Conservation (phyloP, 2,797 vertebrate genomes). For the Etheostoma nigrum region DNA sequence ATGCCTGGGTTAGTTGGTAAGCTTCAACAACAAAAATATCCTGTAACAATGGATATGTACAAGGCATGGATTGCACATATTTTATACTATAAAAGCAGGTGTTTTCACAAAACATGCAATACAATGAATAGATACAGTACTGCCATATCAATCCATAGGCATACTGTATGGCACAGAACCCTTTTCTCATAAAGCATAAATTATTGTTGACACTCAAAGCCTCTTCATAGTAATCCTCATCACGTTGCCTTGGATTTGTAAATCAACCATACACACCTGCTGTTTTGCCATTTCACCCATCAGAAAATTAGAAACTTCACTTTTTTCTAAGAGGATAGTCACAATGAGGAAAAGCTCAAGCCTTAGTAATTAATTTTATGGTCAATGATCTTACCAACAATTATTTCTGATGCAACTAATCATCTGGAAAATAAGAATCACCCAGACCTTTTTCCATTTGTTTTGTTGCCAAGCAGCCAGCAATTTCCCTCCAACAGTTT, state of each 20-base stretch:
- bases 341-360: conserved; percentile 55
- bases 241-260: conserved; percentile 14
- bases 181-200: neutral
- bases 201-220: neutral
- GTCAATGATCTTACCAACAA: conserved; percentile 79
- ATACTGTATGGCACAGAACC: neutral
- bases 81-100: neutral
- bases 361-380: conserved; percentile 82
- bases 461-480: conserved; percentile 82
- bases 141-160: neutral
- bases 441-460: conserved; percentile 73
- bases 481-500: conserved; percentile 68
- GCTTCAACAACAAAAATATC: neutral
- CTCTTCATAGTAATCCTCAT: conserved; percentile 14
- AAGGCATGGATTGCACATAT: too few species aligned
- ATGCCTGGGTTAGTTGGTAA: too few species aligned
- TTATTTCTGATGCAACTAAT: conserved; percentile 82
- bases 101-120: neutral
- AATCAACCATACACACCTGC: conserved; percentile 42
- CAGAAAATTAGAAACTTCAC: conserved; percentile 62
- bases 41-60: too few species aligned
- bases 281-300: conserved; percentile 57
- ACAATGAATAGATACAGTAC: too few species aligned
- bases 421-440: conserved; percentile 83
- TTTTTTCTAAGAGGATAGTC: conserved; percentile 49